Base-by-base conservation (phyloP, 1,140 invertebrate species). In the Anagrus nilaparvatae region DNA sequence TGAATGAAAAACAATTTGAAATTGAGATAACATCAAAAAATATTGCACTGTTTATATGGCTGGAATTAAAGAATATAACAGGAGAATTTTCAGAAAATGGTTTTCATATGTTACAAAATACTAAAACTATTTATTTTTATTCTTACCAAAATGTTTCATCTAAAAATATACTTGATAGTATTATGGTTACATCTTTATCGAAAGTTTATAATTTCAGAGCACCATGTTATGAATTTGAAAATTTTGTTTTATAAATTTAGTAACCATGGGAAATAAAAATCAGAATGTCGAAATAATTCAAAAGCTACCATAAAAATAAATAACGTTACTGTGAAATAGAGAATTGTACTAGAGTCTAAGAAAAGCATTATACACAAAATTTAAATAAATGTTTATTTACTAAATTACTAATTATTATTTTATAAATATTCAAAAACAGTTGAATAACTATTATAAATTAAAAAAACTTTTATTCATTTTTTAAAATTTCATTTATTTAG, bases 41-140 rank as follows among this genome's bases (percentile, higher is more conserved):
- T 8, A 63, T 78, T 37, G 73, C 75, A 23, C 61, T 74, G n/a
- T 84, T 82, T 56, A 74, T 81, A 1, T 81, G 77, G 75, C 43
- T 83, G 5, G 76, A 81, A 43, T 50, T 65, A 0, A 49, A 50
- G 10, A 54, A 59, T 14, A 52, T 61, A 35, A 40, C 47, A 27
- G 78, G 77, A 4, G 58, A 54, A 37, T 82, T 82, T 56, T 77
- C 74, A 4, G 70, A 78, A 49, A 82, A 82, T 64, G 80, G 79
- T 4, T 82, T 82, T 49, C 63, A 67, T 20, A 50, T 67, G 36
- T 55, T 64, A 3, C 29, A 42, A 28, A 35, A 27, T 19, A 40
- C 42, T 13, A 58, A 61, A 44, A 46, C 6, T 4, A 39, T 61
- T 28, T 34, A 27, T 30, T 61, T 65, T 27, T 42, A 55, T 31